Evolutionary conservation across 2,113 vertebrate species (phyloP).

Genomic region (Cyprinodon brontotheroides): DNA sequence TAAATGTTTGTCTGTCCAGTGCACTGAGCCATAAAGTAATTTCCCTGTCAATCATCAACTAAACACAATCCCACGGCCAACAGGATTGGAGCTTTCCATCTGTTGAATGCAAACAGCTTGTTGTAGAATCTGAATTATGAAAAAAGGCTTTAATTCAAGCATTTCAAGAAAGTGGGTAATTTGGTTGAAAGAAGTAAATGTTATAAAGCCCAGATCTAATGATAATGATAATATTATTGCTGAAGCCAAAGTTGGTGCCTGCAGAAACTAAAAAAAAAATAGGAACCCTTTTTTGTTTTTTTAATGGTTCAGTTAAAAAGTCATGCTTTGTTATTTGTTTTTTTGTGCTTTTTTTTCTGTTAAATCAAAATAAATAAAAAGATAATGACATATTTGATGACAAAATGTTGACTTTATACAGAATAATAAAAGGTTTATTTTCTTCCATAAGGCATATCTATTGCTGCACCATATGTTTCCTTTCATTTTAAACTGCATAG

Average conservation of each 20-base stretch:
- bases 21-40: slow-evolving; percentile 47
- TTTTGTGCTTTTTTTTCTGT: no score
- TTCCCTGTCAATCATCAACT: slow-evolving; percentile 51
- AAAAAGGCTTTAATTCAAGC: not conserved
- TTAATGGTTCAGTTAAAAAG: not conserved
- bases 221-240: not conserved
- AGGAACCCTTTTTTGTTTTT: not conserved
- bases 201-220: not conserved
- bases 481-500: not conserved
- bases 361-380: no score
- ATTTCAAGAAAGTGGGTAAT: not conserved
- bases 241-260: no score
- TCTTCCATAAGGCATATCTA: not conserved
- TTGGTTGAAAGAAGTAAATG: not conserved
- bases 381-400: no score
- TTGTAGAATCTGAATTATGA: slow-evolving; percentile 3
- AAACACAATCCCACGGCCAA: slow-evolving; percentile 37
- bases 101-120: slow-evolving; percentile 38
- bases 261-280: not conserved
- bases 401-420: not conserved
- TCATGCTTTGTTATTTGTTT: no score
- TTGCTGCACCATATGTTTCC: not conserved
- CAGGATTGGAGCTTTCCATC: slow-evolving; percentile 28
- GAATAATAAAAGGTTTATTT: not conserved
- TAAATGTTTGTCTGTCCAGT: slow-evolving; percentile 48